These are phyloP conservation scores for Acrobasis consociella DNA, from an alignment of 2,888 invertebrate genomes.

Conservation along the genomic window DNA sequence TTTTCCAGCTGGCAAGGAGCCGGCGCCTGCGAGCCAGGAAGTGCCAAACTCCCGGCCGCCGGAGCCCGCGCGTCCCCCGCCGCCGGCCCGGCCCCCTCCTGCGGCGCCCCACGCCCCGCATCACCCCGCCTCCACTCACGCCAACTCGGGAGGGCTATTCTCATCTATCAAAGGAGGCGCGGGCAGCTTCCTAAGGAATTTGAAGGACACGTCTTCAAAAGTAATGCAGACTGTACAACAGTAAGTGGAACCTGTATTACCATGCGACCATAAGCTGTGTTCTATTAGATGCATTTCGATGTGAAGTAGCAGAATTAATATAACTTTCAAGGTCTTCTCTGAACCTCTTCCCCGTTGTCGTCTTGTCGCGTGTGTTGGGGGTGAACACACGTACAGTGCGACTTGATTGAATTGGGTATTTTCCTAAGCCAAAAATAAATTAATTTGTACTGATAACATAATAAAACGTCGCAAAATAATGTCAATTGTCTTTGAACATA, in stretches of 20 bases:
- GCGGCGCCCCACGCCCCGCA: conserved; percentile 49
- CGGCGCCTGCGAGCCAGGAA: conserved; percentile 53
- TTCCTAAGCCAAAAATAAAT: no score
- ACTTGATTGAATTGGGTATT: no score
- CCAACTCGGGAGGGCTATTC: conserved; percentile 85
- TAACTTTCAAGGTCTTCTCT: no score
- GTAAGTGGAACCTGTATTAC: conserved; percentile 84
- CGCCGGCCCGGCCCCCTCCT: conserved; percentile 50
- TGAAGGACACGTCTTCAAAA: conserved; percentile 97
- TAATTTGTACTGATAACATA: no score
- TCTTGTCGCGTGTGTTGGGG: no score
- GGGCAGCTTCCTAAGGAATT: conserved; percentile 94
- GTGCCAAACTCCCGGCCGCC: conserved; percentile 59
- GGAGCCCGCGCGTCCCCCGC: conserved; percentile 65
- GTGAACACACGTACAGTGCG: no score
- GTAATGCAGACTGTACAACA: conserved; percentile 98
- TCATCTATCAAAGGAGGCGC: conserved; percentile 96
- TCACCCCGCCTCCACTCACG: conserved; percentile 48
- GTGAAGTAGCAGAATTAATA: no score
- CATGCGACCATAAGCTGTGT: no score
- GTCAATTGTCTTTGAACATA: no score
- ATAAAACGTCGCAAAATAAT: no score
- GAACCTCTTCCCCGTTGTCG: no score
- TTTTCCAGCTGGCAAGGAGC: conserved; percentile 62
- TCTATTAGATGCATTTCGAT: no score